Base-by-base conservation (phyloP, 1,140 invertebrate genomes). In the Nylanderia fulva region DNA sequence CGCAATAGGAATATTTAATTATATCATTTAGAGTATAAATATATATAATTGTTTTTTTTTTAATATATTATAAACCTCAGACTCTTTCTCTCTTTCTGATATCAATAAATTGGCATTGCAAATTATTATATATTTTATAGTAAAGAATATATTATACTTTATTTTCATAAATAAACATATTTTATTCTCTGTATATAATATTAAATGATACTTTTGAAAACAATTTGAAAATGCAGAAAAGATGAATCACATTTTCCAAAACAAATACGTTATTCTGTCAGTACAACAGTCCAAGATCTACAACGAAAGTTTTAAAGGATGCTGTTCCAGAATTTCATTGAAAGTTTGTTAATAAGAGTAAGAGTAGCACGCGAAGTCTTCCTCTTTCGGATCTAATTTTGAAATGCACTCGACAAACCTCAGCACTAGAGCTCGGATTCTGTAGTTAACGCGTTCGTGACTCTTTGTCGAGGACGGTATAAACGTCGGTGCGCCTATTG, bases 281-380 rank as follows among this genome's bases (percentile, higher is more conserved):
- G 24, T 63, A 48, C 0, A 86, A 63, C 3, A 2, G 54, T 33
- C 0, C n/a, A 58, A 71, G 7, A 42, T 75, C 56, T 24, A 33
- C 48, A 68, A 58, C 7, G 15, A 1, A 85, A 48, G 45, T 36
- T 72, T 15, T 29, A 33, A 52, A 69, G 21, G 3, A 13, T 52
- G 11, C 42, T 42, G 11, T 58, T 42, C 9, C 21, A 21, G 54
- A 60, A 77, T 48, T 84, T 66, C 29, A n/a, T 15, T 13, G 15
- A 36, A 88, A 88, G 29, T 72, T 88, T 71, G 64, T 84, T 87
- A 87, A 87, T 84, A 68, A 58, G 21, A 13, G n/a, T n/a, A 64
- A 54, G 29, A 71, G 36, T n/a, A 18, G 24, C 3, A 5, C 13
- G 45, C 45, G 8, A 45, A 27, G 11, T 56, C 36, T 21, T 58